A percentile compares a stretch with the other conserved stretches of the same genome.
phyloP scores from a whole-genome alignment of 1,140 invertebrate species.

The Lamellibrachia luymesi region DNA sequence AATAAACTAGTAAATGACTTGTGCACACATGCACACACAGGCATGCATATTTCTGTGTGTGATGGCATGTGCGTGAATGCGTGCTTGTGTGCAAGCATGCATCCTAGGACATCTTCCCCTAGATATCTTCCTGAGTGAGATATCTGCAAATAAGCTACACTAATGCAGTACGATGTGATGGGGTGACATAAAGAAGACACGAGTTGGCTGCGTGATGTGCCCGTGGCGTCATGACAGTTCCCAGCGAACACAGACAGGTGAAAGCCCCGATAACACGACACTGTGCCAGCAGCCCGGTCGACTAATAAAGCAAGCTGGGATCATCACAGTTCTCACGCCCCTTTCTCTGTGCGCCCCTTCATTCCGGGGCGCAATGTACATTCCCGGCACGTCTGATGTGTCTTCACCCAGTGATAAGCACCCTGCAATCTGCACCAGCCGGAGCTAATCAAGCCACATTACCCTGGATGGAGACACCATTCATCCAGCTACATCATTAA shows the following conservation, averaged over 20 bases:
- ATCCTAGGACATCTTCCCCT: background rate
- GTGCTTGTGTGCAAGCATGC: background rate
- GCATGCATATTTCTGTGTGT: no score
- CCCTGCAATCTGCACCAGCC: background rate
- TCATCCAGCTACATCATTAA: constrained; percentile 1
- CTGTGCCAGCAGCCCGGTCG: background rate
- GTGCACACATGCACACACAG: no score
- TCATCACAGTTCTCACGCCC: background rate
- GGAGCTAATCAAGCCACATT: background rate
- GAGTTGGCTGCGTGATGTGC: no score
- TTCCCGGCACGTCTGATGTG: background rate
- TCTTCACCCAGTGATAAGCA: background rate
- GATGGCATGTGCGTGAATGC: no score
- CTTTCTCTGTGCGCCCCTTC: background rate
- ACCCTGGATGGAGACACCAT: background rate
- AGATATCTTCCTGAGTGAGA: background rate
- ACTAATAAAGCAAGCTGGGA: background rate
- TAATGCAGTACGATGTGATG: background rate
- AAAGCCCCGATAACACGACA: background rate
- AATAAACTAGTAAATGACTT: no score
- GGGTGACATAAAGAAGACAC: background rate
- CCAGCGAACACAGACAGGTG: background rate
- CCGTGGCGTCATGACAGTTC: background rate
- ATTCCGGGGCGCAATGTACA: background rate
- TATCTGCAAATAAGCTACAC: no score